A percentile compares a stretch with the other conserved stretches of the same genome.
Conservation (phyloP, 2,113 vertebrate genomes). For the Sinocyclocheilus anophthalmus region DNA sequence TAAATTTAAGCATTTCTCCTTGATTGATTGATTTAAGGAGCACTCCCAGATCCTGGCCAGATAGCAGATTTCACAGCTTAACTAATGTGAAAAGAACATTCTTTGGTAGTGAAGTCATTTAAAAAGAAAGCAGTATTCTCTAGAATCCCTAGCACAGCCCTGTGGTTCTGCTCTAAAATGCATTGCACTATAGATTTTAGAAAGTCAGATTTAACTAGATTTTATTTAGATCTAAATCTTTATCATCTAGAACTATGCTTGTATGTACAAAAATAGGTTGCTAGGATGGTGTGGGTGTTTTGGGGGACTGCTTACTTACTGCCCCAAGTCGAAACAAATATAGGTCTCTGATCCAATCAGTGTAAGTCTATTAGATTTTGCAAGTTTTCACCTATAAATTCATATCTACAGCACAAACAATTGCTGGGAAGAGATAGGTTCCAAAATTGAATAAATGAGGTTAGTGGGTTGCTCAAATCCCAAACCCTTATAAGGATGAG, state of each 20-base stretch:
- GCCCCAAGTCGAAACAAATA: no score
- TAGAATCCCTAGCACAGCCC: not conserved
- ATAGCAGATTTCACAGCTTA: not conserved
- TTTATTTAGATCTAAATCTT: not conserved
- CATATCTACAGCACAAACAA: not conserved
- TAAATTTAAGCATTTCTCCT: not conserved
- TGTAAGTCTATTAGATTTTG: not conserved
- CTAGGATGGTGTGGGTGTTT: not conserved
- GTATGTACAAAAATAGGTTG: not conserved
- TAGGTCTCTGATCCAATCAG: not conserved
- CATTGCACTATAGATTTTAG: not conserved
- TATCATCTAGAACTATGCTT: not conserved
- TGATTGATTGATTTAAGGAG: not conserved
- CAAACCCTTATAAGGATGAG: not conserved
- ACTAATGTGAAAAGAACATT: conserved; percentile 15
- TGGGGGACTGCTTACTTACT: not conserved
- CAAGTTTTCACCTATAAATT: not conserved
- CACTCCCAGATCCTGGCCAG: not conserved
- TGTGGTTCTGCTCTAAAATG: conserved; percentile 3
- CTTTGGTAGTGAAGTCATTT: conserved; percentile 4
- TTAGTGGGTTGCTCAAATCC: not conserved
- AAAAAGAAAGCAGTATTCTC: conserved; percentile 1
- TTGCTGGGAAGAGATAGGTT: not conserved
- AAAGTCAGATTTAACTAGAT: not conserved
- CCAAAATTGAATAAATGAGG: not conserved